Evolutionary conservation across 2,797 vertebrate species (phyloP), one percentile per base, ranked within the genome.

Genomic region (Rhyacichthys aspro): DNA sequence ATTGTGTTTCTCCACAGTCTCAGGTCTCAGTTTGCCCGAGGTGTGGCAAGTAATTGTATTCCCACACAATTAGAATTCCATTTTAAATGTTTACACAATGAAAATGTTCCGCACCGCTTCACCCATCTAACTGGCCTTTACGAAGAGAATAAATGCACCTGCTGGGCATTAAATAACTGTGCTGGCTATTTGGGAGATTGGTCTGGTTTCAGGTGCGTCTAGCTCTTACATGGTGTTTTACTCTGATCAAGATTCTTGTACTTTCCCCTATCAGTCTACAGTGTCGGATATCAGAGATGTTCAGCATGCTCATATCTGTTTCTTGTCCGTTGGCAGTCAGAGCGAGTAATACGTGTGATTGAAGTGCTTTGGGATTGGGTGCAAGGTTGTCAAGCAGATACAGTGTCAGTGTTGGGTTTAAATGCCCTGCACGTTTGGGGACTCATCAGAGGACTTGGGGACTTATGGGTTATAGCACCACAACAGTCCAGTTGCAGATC

Each of bases 251-350:
- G 16, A 63, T 55, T 69, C 55, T 57, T 62, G 61, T 70, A 78
- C 74, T 83, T 82, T 78, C 75, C 76, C 73, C 73, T 72, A 56
- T 81, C 73, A 49, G 55, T 59, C 45, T 45, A 36, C 50, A 56
- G 72, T 60, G 23, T 78, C 55, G 43, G 63, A 56, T 84, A 67
- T 74, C 81, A 18, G 52, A 72, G 62, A 74, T 43, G 75, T 38
- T 53, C 44, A 65, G 55, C 17, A 59, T 55, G 16, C 11, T 59
- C 65, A 70, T 61, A 67, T 85, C 67, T 17, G 46, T 66, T 79
- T 76, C 78, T 44, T 32, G n/a, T 44, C 7, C 34, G 19, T 14
- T 44, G 34, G 44, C 48, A 50, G 2, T 52, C 56, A 45, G 52
- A 33, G 28, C 42, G 39, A 53, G 43, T 43, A 44, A 70, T 63